Conservation (phyloP, 2,113 vertebrate species). For the Lathamus discolor region DNA sequence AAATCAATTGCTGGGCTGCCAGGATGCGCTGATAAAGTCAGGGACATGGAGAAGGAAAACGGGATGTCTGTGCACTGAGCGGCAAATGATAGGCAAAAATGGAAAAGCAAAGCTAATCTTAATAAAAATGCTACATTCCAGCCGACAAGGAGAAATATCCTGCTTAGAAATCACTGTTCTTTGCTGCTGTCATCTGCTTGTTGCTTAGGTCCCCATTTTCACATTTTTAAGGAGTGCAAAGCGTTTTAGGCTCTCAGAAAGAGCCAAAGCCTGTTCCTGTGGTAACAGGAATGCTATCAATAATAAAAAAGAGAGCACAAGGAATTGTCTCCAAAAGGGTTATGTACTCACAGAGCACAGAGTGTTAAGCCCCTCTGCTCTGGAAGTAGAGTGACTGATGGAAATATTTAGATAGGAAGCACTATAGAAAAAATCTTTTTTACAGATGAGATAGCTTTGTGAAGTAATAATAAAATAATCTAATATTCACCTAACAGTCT, state of each 20-base stretch:
- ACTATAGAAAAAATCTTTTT: background rate
- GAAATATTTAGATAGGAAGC: background rate
- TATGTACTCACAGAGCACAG: rapidly evolving
- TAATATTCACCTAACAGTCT: background rate
- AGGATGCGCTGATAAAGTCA: background rate
- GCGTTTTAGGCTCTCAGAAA: background rate
- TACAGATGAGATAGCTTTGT: background rate
- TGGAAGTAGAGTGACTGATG: background rate
- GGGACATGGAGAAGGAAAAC: background rate
- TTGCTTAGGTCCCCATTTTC: background rate
- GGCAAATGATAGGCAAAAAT: background rate
- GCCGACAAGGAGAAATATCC: background rate
- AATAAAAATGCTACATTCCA: background rate
- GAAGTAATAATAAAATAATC: background rate
- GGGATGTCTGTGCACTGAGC: background rate
- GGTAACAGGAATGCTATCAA: background rate
- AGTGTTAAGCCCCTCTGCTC: background rate
- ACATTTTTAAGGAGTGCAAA: background rate
- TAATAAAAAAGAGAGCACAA: background rate
- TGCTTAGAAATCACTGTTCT: background rate
- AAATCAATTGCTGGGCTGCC: background rate
- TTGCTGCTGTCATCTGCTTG: background rate
- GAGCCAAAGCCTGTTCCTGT: background rate
- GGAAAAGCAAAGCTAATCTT: background rate
- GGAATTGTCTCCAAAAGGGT: background rate